A percentile compares a stretch with the other conserved stretches of the same genome.
These are phyloP conservation scores for Anagyrus pseudococci DNA, from an alignment of 2,888 invertebrate species.

Conservation along the genomic window DNA sequence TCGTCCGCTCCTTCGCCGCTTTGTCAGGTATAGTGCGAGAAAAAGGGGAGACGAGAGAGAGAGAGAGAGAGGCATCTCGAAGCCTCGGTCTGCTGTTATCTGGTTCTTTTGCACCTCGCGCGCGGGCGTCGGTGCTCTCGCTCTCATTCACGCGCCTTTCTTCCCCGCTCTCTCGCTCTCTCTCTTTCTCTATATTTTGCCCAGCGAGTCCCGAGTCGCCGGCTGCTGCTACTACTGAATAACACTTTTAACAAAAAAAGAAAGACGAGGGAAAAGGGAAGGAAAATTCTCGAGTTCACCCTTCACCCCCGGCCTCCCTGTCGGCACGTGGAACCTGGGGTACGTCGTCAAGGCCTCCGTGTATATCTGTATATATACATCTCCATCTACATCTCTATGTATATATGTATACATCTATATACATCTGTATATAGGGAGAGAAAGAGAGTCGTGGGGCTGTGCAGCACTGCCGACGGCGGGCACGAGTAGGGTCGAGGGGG, in stretches of 20 bases:
- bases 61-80: constrained; percentile 3
- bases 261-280: constrained; percentile 1
- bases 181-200: background rate
- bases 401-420: no score
- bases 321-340: background rate
- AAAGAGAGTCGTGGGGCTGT: no score
- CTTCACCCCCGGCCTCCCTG: constrained; percentile 4
- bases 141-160: no score
- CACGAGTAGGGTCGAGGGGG: background rate
- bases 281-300: constrained; percentile 4
- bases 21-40: constrained; percentile 8
- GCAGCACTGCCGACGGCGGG: no score
- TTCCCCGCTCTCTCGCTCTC: no score
- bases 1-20: background rate
- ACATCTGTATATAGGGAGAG: no score
- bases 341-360: background rate
- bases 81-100: constrained; percentile 14
- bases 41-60: background rate
- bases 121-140: background rate
- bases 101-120: constrained; percentile 9
- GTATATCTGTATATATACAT: no score
- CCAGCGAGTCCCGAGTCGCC: background rate
- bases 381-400: no score
- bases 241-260: constrained; percentile 31
- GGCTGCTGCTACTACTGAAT: constrained; percentile 22